Conservation (phyloP, 2,797 vertebrate species). For the Nyctibius grandis region DNA sequence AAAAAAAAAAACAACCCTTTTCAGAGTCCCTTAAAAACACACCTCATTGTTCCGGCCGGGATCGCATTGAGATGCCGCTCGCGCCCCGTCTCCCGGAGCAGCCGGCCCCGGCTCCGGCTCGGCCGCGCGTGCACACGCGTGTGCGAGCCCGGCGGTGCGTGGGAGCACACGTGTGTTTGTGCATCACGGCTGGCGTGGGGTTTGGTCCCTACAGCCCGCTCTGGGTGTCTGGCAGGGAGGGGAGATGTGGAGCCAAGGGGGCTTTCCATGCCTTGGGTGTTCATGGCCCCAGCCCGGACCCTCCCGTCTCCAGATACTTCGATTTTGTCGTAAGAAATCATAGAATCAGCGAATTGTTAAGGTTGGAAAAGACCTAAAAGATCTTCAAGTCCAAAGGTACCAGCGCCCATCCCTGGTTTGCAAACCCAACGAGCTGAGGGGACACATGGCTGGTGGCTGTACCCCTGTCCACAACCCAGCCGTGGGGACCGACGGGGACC, state of each 20-base stretch:
- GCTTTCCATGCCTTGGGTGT: rapidly evolving
- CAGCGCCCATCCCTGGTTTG: rapidly evolving
- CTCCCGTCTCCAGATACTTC: rapidly evolving
- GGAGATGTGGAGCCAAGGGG: rapidly evolving
- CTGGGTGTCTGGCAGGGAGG: not conserved
- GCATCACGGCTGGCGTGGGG: rapidly evolving
- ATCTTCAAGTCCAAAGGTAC: not conserved
- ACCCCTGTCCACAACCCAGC: rapidly evolving
- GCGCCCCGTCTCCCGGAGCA: slow-evolving; percentile 66
- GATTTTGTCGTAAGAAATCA: not conserved
- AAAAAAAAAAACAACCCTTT: slow-evolving; percentile 70
- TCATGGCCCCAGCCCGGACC: not conserved
- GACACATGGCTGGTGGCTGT: rapidly evolving
- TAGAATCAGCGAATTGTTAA: no score
- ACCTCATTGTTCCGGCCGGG: slow-evolving; percentile 82
- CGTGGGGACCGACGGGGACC: rapidly evolving
- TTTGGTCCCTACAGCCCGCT: rapidly evolving
- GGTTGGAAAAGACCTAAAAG: no score
- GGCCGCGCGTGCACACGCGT: not conserved
- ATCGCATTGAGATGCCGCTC: slow-evolving; percentile 77
- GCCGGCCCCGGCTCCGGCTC: not conserved
- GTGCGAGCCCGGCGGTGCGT: not conserved
- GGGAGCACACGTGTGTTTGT: not conserved
- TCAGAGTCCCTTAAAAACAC: slow-evolving; percentile 84
- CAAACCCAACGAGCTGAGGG: not conserved